phyloP scores from a whole-genome alignment of 2,113 vertebrate species.

The Thalassoma bifasciatum region DNA sequence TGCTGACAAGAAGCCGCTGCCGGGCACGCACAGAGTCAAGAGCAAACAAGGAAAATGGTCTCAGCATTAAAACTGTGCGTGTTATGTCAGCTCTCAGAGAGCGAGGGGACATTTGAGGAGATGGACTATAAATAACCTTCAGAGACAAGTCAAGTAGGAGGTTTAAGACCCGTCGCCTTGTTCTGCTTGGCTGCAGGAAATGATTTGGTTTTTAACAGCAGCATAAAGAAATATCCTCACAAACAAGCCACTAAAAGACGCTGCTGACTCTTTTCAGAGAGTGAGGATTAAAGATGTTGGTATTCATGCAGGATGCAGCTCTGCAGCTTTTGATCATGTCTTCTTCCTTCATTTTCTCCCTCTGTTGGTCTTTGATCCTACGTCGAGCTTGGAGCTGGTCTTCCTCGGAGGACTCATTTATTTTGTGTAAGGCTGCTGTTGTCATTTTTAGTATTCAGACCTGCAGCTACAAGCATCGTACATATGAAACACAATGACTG shows the following conservation, averaged over 20 bases:
- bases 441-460: too few relatives aligned
- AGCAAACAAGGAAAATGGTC: neutral
- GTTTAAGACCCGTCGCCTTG: slow-evolving; percentile 57
- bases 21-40: neutral
- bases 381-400: neutral
- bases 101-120: neutral
- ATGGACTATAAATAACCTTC: slow-evolving; percentile 57
- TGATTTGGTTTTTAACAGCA: slow-evolving; percentile 49
- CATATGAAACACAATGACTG: too few relatives aligned
- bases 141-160: slow-evolving; percentile 43
- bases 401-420: neutral
- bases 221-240: slow-evolving; percentile 24
- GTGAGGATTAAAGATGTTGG: slow-evolving; percentile 8
- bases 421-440: too few relatives aligned
- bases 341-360: neutral
- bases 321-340: neutral
- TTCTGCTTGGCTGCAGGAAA: slow-evolving; percentile 34
- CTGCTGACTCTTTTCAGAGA: slow-evolving; percentile 7
- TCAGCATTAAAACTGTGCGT: slow-evolving; percentile 33
- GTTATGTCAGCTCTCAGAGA: slow-evolving; percentile 52
- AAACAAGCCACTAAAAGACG: neutral
- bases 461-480: too few relatives aligned
- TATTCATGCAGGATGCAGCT: too few relatives aligned
- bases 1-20: slow-evolving; percentile 12
- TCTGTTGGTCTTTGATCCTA: slow-evolving; percentile 2